Evolutionary conservation across 2,888 invertebrate genomes (phyloP).

Genomic region (Augiades crinisus): DNA sequence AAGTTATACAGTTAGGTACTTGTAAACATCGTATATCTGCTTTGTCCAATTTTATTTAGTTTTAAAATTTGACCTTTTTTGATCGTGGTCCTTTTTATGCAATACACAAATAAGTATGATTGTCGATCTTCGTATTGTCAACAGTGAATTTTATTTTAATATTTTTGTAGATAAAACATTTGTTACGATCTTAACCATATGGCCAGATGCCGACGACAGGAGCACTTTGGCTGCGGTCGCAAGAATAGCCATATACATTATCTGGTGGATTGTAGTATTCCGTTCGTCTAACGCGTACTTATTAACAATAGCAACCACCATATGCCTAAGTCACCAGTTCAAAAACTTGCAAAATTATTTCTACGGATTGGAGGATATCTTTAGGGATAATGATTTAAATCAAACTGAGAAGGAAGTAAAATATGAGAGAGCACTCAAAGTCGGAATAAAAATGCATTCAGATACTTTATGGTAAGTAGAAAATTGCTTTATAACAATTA

Average conservation of each 20-base stretch:
- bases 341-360: slow-evolving; percentile 53
- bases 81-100: too few relatives aligned
- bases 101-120: too few relatives aligned
- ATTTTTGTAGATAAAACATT: slow-evolving; percentile 38
- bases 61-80: too few relatives aligned
- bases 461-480: slow-evolving; percentile 47
- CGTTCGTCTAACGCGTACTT: slow-evolving; percentile 38
- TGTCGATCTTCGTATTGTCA: too few relatives aligned
- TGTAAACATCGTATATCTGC: too few relatives aligned
- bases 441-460: slow-evolving; percentile 51
- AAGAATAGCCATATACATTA: slow-evolving; percentile 39
- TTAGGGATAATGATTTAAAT: slow-evolving; percentile 34
- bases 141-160: background rate
- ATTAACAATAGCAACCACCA: slow-evolving; percentile 40
- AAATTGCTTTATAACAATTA: background rate
- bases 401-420: slow-evolving; percentile 44
- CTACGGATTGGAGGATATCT: slow-evolving; percentile 42
- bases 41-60: too few relatives aligned
- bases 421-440: slow-evolving; percentile 46
- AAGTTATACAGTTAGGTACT: slow-evolving; percentile 33
- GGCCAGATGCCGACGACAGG: slow-evolving; percentile 46
- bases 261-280: slow-evolving; percentile 46
- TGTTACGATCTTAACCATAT: slow-evolving; percentile 45
- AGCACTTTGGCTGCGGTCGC: slow-evolving; percentile 34
- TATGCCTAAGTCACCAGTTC: slow-evolving; percentile 48